Percentiles rank a stretch among this genome's conserved stretches.
These are phyloP conservation scores for Anabas testudineus DNA, from an alignment of 2,797 vertebrate genomes.

Conservation along the genomic window DNA sequence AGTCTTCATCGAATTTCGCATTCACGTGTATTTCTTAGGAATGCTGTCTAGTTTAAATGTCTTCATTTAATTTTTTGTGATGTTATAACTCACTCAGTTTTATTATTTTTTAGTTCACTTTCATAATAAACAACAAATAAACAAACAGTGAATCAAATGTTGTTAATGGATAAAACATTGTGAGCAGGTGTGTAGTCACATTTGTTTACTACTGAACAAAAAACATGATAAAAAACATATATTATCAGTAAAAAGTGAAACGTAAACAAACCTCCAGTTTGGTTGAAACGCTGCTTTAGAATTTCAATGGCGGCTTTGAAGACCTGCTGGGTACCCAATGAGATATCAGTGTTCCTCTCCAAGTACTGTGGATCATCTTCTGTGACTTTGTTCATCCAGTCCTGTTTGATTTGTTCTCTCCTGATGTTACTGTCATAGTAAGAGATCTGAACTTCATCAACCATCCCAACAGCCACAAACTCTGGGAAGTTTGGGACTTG, in stretches of 20 bases:
- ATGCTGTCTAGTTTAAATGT: no score
- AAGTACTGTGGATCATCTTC: conserved; percentile 31
- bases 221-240: no score
- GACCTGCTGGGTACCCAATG: rapidly evolving
- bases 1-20: no score
- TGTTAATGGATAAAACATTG: no score
- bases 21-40: no score
- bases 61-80: no score
- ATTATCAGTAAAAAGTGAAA: conserved; percentile 18
- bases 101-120: no score
- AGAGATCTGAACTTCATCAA: background rate
- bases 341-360: rapidly evolving
- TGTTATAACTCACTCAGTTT: no score
- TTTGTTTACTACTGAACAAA: background rate
- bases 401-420: conserved; percentile 29
- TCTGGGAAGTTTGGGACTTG: conserved; percentile 62
- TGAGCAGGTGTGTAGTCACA: no score
- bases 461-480: conserved; percentile 42
- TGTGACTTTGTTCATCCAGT: conserved; percentile 52
- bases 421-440: conserved; percentile 57
- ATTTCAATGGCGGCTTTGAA: conserved; percentile 19
- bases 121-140: no score
- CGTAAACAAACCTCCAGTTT: conserved; percentile 68
- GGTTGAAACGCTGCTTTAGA: conserved; percentile 48
- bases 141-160: no score